These are phyloP conservation scores for Drosophila neutralis DNA, from an alignment of 2,888 invertebrate genomes.

Conservation along the genomic window DNA sequence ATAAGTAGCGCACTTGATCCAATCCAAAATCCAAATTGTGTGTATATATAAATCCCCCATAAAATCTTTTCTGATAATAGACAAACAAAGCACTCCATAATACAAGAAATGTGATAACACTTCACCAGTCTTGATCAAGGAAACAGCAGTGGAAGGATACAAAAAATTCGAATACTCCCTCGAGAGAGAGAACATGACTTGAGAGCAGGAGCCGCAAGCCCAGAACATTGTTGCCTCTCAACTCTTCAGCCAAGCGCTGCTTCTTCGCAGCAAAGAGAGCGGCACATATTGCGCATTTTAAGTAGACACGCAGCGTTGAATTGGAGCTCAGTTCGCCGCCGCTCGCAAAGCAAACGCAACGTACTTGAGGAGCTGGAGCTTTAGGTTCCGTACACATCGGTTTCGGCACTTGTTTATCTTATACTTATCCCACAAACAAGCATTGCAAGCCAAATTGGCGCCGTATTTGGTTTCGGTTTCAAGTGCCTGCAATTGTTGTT, in stretches of 20 bases:
- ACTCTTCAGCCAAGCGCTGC: constrained; percentile 1
- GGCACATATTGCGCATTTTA: constrained; percentile 23
- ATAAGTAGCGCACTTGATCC: constrained; percentile 1
- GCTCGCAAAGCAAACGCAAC: constrained; percentile 35
- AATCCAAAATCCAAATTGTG: background rate
- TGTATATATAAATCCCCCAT: background rate
- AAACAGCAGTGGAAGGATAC: background rate
- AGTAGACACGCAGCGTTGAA: constrained; percentile 37
- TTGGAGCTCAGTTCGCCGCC: constrained; percentile 48
- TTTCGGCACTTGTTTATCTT: constrained; percentile 28
- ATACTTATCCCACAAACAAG: constrained; percentile 32
- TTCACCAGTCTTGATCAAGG: no score
- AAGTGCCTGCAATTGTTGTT: constrained; percentile 25
- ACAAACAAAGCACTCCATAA: background rate
- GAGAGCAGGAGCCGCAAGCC: background rate
- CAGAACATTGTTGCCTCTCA: constrained; percentile 4
- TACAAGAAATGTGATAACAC: background rate
- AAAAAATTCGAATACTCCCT: background rate
- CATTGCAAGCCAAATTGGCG: constrained; percentile 32
- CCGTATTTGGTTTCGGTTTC: constrained; percentile 6
- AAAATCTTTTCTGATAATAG: constrained; percentile 15
- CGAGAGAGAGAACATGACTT: constrained; percentile 1
- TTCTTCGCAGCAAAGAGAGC: constrained; percentile 28
- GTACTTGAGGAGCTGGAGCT: constrained; percentile 4
- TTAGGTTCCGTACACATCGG: constrained; percentile 4